Conservation (phyloP, 2,797 vertebrate genomes). For the Halcyon leucocephala region DNA sequence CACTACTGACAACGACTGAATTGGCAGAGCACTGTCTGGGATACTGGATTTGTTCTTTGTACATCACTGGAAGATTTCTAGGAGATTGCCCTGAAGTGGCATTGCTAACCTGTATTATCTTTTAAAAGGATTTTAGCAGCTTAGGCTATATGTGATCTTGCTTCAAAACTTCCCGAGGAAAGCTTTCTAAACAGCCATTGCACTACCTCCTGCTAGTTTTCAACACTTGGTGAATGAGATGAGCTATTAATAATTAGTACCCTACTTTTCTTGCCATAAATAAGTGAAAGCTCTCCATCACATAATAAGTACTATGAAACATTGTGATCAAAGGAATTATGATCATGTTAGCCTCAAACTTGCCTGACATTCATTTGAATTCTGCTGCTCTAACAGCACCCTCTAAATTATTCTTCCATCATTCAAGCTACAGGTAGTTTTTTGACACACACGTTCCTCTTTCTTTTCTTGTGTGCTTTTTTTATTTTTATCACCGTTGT, state of each 20-base stretch:
- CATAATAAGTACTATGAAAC: not conserved
- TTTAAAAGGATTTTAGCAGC: not conserved
- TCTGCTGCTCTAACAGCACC: not conserved
- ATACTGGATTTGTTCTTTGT: not conserved
- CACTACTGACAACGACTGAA: not conserved
- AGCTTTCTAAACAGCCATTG: not conserved
- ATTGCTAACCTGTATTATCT: not conserved
- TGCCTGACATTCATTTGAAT: conserved; percentile 6
- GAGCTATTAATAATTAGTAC: conserved; percentile 27
- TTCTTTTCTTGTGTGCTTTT: not conserved
- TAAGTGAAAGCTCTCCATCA: conserved; percentile 37
- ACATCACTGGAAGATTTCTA: not conserved
- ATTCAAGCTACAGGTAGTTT: conserved; percentile 11
- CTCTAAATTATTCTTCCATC: conserved; percentile 15
- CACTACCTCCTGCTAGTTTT: not conserved
- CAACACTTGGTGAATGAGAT: not conserved
- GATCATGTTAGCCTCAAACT: not conserved
- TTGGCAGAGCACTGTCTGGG: not conserved
- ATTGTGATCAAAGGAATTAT: not conserved
- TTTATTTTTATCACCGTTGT: not conserved
- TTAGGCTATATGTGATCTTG: not conserved
- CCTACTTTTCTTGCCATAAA: not conserved
- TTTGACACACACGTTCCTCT: not conserved
- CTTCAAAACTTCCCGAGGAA: not conserved
- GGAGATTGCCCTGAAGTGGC: not conserved